Evolutionary conservation across 2,888 invertebrate species (phyloP).

Genomic region (Scelioninae gen. 1): DNA sequence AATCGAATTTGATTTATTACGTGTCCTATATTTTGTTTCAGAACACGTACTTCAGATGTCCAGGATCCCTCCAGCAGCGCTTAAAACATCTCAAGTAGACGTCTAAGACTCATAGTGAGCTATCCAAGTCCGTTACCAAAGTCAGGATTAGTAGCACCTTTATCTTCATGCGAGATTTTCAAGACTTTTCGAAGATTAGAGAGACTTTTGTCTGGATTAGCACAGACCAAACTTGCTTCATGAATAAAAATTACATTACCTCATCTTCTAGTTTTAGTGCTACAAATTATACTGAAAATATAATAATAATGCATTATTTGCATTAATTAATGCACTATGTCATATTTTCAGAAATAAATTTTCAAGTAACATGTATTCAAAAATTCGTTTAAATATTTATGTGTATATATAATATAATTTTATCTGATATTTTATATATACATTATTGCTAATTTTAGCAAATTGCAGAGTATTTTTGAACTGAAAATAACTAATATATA

Average conservation of each 20-base stretch:
- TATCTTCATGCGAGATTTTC: slow-evolving; percentile 32
- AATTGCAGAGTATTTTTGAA: slow-evolving; percentile 2
- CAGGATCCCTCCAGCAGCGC: slow-evolving; percentile 9
- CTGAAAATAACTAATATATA: slow-evolving; percentile 7
- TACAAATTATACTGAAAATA: not conserved
- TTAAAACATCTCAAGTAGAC: slow-evolving; percentile 32
- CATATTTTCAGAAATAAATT: too few species aligned
- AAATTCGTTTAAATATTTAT: too few species aligned
- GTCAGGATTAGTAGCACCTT: slow-evolving; percentile 31
- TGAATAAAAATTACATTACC: slow-evolving; percentile 29
- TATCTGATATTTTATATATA: too few species aligned
- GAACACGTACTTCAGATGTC: slow-evolving; percentile 35
- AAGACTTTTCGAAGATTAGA: slow-evolving; percentile 42
- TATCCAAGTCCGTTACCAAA: slow-evolving; percentile 30
- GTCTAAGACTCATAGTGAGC: slow-evolving; percentile 41
- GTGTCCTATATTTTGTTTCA: slow-evolving; percentile 31
- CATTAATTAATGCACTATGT: not conserved
- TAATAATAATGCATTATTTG: not conserved
- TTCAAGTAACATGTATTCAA: too few species aligned
- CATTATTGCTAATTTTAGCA: too few species aligned
- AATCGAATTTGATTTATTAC: not conserved
- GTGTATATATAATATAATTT: too few species aligned
- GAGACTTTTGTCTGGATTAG: slow-evolving; percentile 31
- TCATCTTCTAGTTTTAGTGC: not conserved
- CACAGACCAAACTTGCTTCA: slow-evolving; percentile 22